Evolutionary conservation across 35 echinoderm and acorn worm genomes (phyloP), one percentile per base, ranked within the genome.

Genomic region (Lytechinus variegatus): DNA sequence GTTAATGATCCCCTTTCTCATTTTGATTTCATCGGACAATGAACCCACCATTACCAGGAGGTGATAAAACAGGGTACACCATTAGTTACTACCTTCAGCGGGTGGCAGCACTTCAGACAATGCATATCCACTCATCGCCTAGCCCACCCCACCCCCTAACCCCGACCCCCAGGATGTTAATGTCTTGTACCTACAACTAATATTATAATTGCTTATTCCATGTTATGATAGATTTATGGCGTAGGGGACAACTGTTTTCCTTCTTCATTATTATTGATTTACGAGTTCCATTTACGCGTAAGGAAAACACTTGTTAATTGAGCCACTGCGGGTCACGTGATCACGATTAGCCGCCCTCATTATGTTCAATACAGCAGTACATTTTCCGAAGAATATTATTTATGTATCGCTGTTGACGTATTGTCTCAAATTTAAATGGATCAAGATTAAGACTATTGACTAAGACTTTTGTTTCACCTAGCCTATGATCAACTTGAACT

Each of bases 221-320:
- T 93, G 92, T 93, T 93, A 57, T 93, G 92, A 93, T 93, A 57
- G 92, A 93, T 93, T 93, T 93, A 93, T 54, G 52, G 28, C 92
- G 92, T 9, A 57, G 29, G n/a, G 92, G 10, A 54, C 53, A 54
- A 93, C 92, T 93, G 92, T 93, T 93, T 93, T 93, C 92, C 92
- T 93, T 14, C 14, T 93, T 93, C 92, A 93, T 93, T 93, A 93
- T 9, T 6, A 44, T 10, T 93, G 92, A 93, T 93, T 93, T 93
- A 93, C 24, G 52, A 93, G 92, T 16, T 27, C 88, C 88, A 90
- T 90, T 90, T 52, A 90, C 52, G 88, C 52, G 88, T 10, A 52
- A 90, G 88, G 88, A 90, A 90, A 90, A 54, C 88, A 54, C 88
- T 90, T 90, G 88, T 90, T 90, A 90, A 90, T 90, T 90, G 29